These are phyloP conservation scores for Telenomus remus DNA, from an alignment of 1,140 invertebrate genomes.

Conservation along the genomic window DNA sequence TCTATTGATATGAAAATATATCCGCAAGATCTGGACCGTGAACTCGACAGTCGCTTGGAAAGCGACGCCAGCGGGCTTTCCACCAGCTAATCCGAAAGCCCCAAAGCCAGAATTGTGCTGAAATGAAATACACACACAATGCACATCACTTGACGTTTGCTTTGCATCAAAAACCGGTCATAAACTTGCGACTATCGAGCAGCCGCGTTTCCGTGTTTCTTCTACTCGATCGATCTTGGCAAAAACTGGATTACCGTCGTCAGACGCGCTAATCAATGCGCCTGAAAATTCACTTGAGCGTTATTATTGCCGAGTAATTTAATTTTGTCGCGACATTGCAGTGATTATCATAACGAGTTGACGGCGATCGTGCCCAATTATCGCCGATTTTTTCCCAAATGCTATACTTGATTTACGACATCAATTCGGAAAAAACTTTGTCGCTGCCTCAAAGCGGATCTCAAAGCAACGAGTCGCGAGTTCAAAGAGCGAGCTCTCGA, in stretches of 20 bases:
- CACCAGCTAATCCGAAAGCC: neutral
- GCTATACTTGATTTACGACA: no score
- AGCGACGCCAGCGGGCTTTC: neutral
- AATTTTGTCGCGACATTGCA: neutral
- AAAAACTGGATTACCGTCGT: constrained; percentile 2
- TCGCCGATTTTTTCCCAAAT: no score
- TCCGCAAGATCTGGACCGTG: constrained; percentile 17
- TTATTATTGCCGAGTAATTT: neutral
- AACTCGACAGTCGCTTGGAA: constrained; percentile 8
- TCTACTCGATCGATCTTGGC: constrained; percentile 11
- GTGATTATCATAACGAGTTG: neutral
- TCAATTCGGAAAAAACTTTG: no score
- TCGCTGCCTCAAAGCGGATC: no score
- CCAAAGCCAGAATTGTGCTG: neutral
- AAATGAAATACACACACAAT: no score
- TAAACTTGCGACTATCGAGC: constrained; percentile 24
- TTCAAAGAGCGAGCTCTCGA: no score
- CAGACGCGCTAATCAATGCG: neutral
- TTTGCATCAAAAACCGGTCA: constrained; percentile 6
- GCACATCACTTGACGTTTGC: no score
- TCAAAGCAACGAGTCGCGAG: no score
- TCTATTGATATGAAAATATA: constrained; percentile 27
- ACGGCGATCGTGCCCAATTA: no score
- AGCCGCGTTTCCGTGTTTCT: constrained; percentile 13
- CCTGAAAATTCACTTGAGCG: neutral